Base-by-base conservation (phyloP, 2,888 invertebrate genomes). In the Tetranychus truncatus region DNA sequence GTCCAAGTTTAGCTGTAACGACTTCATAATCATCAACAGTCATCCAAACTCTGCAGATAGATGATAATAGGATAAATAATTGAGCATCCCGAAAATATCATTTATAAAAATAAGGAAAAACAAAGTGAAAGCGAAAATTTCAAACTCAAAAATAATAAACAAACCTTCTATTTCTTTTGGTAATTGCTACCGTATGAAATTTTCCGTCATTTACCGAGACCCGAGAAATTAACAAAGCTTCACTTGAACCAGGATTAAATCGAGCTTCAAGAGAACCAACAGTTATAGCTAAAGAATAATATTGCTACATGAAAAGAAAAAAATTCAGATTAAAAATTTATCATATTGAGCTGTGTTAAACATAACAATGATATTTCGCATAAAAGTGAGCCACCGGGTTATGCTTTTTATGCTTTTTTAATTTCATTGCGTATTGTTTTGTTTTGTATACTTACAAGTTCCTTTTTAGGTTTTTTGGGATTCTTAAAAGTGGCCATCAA, bases 111-210 rank as follows among this genome's bases (percentile, higher is more conserved):
- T 24, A 9, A n/a, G 11, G 15, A 69, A 69, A 9, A 69, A 15
- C n/a, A 5, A n/a, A 69, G n/a, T 9, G 4, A 9, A 1, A 69
- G n/a, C 8, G n/a, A 69, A 69, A 55, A 15, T 55, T 55, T 0
- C 2, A 69, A 69, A 69, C 24, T 69, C 1, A n/a, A 69, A 20
- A 20, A 21, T 18, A 21, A 1, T 8, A n/a, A 18, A 11, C 20
- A 85, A 76, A 83, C 84, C 79, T 81, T 78, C 82, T 80, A 74
- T 87, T 85, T 73, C 82, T 84, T 81, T 88, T 89, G 11, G 86
- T 84, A 0, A 92, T 83, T 71, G 88, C 86, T 6, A 91, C 84
- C 0, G 89, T 87, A 81, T 92, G 92, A 77, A 88, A 86, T 67
- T 86, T 85, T 9, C 89, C 90, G 81, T 92, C 91, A 79, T 90